Evolutionary conservation across 2,113 vertebrate species (phyloP), one percentile per base, ranked within the genome.

Genomic region (Dipodomys stephensi): DNA sequence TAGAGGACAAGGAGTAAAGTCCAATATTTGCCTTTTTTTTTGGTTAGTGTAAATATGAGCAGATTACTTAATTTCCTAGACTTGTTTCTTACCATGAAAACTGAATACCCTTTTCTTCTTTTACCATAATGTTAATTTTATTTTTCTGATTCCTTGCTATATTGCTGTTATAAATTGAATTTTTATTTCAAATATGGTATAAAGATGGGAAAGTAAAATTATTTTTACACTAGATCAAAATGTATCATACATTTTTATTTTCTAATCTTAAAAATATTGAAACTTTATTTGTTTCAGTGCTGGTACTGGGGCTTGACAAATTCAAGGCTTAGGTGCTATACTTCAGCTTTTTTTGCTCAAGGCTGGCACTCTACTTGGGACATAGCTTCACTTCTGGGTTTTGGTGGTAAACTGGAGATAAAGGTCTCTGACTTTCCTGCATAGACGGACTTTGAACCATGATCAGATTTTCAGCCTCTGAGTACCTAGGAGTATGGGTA

Each of bases 221-320:
- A 27, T 73, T 82, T 91, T 85, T 60, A 22, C 1, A 23, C 64
- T 62, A 53, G 30, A 7, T 89, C 60, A 69, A 12, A 62, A 27
- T 35, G 27, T 7, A 22, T 91, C 35, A 90, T 65, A 96, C 76
- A 18, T 28, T 91, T 72, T 94, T 91, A 4, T 78, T 96, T 91
- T 76, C 27, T 4, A 92, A 49, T 4, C 7, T 60, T 80, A 68
- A 94, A 88, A 60, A 28, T 89, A 68, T 93, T 83, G 71, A 88
- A 95, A 87, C 84, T 57, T 27, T 57, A 44, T 35, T 39, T 39
- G 35, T 39, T 39, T 39, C 35, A 39, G 35, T 39, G 35, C 35
- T 57, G 15, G 12, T 57, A 13, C 53, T 57, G 53, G 53, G 49
- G 49, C 49, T 49, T 49, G 49, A 39, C 4, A 39, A 49, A 49